Evolutionary conservation across 2,888 invertebrate species (phyloP).

Genomic region (Xiphydria camelus): DNA sequence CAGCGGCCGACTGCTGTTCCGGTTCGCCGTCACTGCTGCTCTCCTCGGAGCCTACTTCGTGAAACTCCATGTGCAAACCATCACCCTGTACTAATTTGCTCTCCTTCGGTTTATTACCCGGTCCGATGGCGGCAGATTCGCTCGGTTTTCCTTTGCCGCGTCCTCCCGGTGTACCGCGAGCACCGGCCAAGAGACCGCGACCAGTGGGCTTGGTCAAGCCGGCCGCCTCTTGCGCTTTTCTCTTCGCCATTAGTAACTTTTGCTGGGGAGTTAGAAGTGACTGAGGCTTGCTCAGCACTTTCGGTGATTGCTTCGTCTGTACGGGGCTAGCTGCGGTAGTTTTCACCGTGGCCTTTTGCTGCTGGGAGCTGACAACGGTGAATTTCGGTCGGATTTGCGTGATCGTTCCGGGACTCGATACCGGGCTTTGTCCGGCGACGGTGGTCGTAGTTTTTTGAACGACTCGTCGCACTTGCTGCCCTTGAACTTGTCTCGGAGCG

Average conservation of each 20-base stretch:
- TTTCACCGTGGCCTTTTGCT: conserved; percentile 34
- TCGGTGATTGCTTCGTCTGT: conserved; percentile 30
- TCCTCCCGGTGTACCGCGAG: conserved; percentile 26
- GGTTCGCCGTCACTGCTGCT: conserved; percentile 67
- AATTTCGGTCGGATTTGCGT: conserved; percentile 42
- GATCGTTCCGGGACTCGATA: conserved; percentile 31
- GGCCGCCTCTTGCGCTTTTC: conserved; percentile 52
- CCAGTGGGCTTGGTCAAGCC: conserved; percentile 37
- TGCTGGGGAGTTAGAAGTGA: conserved; percentile 51
- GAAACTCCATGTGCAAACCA: conserved; percentile 58
- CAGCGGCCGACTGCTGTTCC: conserved; percentile 58
- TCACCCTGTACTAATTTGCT: conserved; percentile 56
- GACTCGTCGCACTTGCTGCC: conserved; percentile 27
- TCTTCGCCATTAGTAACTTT: conserved; percentile 52
- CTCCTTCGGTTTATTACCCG: conserved; percentile 48
- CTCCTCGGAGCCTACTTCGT: conserved; percentile 56
- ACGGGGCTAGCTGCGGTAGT: conserved; percentile 35
- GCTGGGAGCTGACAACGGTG: conserved; percentile 34
- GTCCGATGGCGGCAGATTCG: conserved; percentile 13
- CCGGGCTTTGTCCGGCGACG: conserved; percentile 14
- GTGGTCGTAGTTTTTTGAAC: conserved; percentile 27
- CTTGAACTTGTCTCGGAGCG: conserved; percentile 24
- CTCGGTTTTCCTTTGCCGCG: conserved; percentile 35
- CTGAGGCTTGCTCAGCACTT: conserved; percentile 35
- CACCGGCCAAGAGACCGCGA: conserved; percentile 37